A percentile compares a stretch with the other conserved stretches of the same genome.
These are phyloP conservation scores for Chlorocebus sabaeus DNA, from an alignment of 2,113 vertebrate species.

Conservation along the genomic window DNA sequence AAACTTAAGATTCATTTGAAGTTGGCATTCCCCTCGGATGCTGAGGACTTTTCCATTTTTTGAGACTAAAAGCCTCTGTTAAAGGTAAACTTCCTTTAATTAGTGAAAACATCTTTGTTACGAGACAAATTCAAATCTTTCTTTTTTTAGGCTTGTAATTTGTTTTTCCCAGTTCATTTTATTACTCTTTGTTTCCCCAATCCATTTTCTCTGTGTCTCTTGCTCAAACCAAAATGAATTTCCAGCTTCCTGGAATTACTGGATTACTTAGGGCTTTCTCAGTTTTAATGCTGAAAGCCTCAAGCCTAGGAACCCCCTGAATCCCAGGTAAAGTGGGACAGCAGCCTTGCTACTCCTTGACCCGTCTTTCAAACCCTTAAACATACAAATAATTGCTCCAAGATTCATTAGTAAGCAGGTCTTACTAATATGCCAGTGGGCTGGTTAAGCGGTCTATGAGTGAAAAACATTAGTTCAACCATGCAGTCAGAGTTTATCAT, in stretches of 20 bases:
- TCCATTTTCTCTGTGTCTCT: background rate
- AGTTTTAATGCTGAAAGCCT: background rate
- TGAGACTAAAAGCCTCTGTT: background rate
- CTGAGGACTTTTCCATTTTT: background rate
- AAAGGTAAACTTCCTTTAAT: background rate
- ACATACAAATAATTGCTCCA: background rate
- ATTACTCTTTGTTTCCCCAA: background rate
- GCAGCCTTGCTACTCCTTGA: too few relatives aligned
- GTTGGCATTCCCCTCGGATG: background rate
- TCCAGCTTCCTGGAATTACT: background rate
- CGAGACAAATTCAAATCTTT: background rate
- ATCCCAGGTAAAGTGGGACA: fast-evolving
- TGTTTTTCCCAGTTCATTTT: too few relatives aligned
- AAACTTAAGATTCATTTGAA: background rate
- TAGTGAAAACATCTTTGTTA: background rate
- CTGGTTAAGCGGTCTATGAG: background rate
- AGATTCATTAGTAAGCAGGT: background rate
- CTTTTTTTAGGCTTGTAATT: background rate
- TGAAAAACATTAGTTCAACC: fast-evolving
- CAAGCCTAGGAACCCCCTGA: fast-evolving
- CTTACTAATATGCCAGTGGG: background rate
- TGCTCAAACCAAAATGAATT: background rate
- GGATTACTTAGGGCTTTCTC: background rate
- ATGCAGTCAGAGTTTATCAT: background rate
- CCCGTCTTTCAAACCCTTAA: background rate